phyloP scores from a whole-genome alignment of 2,113 vertebrate genomes.

The Chlorocebus sabaeus region DNA sequence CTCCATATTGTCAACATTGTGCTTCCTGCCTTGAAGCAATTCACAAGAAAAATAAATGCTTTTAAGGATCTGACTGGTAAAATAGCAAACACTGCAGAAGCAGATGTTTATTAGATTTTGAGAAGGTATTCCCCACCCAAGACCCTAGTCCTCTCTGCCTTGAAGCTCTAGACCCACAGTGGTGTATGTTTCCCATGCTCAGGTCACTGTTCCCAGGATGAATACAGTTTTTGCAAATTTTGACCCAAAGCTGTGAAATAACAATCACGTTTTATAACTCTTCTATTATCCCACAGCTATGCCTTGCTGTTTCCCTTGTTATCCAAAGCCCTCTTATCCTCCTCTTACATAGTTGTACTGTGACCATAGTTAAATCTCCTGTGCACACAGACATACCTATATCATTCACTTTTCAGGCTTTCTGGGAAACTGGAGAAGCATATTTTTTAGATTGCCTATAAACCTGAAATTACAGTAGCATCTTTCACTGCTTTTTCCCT shows the following conservation, averaged over 20 bases:
- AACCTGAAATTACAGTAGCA: background rate
- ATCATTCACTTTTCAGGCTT: slow-evolving; percentile 19
- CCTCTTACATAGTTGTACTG: background rate
- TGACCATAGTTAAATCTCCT: slow-evolving; percentile 4
- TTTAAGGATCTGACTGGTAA: background rate
- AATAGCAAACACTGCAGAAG: background rate
- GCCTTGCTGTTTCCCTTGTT: slow-evolving; percentile 33
- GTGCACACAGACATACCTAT: background rate
- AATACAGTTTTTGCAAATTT: slow-evolving; percentile 31
- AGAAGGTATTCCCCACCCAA: background rate
- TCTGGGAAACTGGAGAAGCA: background rate
- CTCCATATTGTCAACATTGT: background rate
- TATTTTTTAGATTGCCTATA: background rate
- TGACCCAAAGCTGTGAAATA: slow-evolving; percentile 42
- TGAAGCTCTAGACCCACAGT: background rate
- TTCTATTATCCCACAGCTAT: slow-evolving; percentile 45
- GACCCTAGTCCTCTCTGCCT: background rate
- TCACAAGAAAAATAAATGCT: background rate
- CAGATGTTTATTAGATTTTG: background rate
- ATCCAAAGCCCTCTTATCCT: background rate
- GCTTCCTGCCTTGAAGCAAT: background rate
- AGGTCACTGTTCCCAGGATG: background rate
- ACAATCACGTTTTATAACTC: slow-evolving; percentile 32
- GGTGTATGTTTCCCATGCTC: background rate
- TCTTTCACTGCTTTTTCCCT: background rate